Percentiles rank a stretch among this genome's conserved stretches.
Conservation (phyloP, 2,113 vertebrate species). For the Eulemur macaco region DNA sequence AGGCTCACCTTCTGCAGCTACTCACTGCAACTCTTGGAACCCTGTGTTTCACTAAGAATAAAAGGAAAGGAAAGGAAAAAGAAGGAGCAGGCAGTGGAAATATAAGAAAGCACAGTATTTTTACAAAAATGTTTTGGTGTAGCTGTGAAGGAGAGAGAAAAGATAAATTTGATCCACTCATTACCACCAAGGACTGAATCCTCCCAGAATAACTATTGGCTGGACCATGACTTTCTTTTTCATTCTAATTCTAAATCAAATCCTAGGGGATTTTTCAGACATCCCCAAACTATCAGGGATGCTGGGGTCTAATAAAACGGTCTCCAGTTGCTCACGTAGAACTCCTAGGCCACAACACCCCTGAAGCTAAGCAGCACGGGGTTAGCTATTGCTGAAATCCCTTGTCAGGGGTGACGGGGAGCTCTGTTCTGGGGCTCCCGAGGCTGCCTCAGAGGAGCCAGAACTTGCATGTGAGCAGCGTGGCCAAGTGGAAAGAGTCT, state of each 20-base stretch:
- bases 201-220: neutral
- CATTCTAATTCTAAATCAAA: neutral
- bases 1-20: neutral
- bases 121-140: neutral
- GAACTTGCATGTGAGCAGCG: fast-evolving
- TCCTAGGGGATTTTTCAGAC: neutral
- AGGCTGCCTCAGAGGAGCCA: neutral
- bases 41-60: neutral
- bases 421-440: neutral
- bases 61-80: neutral
- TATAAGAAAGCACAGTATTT: neutral
- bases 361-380: neutral
- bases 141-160: neutral
- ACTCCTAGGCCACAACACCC: neutral
- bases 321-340: neutral
- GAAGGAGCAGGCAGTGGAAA: neutral
- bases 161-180: neutral
- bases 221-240: neutral
- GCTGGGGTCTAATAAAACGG: neutral
- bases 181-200: neutral
- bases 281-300: neutral
- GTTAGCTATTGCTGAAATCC: neutral
- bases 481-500: neutral
- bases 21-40: neutral
- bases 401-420: neutral